phyloP scores from a whole-genome alignment of 2,113 vertebrate genomes.

The Pachypanchax playfairii region DNA sequence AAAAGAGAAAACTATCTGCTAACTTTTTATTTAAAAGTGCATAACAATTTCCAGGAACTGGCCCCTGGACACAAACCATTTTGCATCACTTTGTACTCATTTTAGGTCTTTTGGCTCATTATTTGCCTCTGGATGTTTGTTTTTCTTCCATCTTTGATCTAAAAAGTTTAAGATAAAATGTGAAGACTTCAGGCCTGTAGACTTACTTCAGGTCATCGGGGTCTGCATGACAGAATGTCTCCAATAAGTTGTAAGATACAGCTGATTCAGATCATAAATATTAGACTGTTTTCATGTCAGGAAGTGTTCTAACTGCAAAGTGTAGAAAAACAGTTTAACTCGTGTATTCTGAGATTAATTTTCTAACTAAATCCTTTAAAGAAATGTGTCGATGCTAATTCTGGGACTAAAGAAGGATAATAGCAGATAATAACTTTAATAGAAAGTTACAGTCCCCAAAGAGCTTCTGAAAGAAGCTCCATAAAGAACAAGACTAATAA shows the following conservation, averaged over 20 bases:
- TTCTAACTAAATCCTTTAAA: conserved; percentile 2
- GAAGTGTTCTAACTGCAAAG: too few species aligned
- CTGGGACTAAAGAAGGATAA: background rate
- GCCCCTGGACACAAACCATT: background rate
- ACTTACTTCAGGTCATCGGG: too few species aligned
- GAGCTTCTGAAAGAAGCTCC: conserved; percentile 12
- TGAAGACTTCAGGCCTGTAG: background rate
- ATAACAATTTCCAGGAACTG: too few species aligned
- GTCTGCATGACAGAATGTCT: too few species aligned
- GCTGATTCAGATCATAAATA: too few species aligned
- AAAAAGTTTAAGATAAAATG: background rate
- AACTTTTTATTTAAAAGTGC: too few species aligned
- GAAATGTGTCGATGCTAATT: background rate
- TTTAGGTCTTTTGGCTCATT: background rate
- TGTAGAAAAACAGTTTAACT: too few species aligned
- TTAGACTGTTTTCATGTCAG: too few species aligned
- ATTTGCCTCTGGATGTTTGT: background rate
- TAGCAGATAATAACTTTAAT: background rate
- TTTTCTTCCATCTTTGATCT: background rate
- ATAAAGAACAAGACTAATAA: conserved; percentile 19
- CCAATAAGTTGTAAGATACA: too few species aligned
- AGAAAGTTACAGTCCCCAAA: background rate
- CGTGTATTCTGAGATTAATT: too few species aligned
- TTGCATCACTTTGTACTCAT: background rate
- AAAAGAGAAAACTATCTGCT: too few species aligned